phyloP scores from a whole-genome alignment of 2,888 invertebrate genomes.

The Phortica okadai region DNA sequence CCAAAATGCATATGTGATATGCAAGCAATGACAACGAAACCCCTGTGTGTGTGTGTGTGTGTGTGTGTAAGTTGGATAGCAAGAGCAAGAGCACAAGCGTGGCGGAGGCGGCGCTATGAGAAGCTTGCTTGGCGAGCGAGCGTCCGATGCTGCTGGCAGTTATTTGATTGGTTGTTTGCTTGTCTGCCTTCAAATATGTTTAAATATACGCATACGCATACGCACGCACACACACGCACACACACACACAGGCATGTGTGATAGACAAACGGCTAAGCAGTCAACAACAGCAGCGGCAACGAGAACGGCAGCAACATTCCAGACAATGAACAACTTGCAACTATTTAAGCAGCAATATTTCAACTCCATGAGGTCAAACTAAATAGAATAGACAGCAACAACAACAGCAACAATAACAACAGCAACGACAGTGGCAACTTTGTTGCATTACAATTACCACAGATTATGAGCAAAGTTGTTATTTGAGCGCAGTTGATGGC shows the following conservation, averaged over 20 bases:
- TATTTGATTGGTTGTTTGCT: slow-evolving; percentile 51
- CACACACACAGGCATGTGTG: not conserved
- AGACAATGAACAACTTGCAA: slow-evolving; percentile 21
- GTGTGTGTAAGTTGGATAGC: slow-evolving; percentile 13
- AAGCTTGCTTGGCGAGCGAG: not conserved
- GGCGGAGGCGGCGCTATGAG: not conserved
- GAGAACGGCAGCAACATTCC: not conserved
- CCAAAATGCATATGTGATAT: slow-evolving; percentile 51
- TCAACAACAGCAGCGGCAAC: not conserved
- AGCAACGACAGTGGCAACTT: slow-evolving; percentile 38
- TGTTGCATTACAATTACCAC: slow-evolving; percentile 55
- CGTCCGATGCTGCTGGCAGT: slow-evolving; percentile 25
- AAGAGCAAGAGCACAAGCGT: not conserved
- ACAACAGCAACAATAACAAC: slow-evolving; percentile 30
- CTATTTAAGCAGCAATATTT: slow-evolving; percentile 23
- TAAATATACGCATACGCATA: not conserved
- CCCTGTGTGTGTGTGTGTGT: slow-evolving; percentile 24
- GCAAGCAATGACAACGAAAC: not conserved
- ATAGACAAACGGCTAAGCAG: not conserved
- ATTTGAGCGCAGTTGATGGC: not conserved
- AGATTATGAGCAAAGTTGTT: slow-evolving; percentile 54
- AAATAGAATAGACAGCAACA: slow-evolving; percentile 24
- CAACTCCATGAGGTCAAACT: slow-evolving; percentile 31
- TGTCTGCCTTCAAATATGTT: slow-evolving; percentile 19
- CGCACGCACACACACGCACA: not conserved